Conservation (phyloP, 2,113 vertebrate genomes). For the Forbesichthys papilliferus region DNA sequence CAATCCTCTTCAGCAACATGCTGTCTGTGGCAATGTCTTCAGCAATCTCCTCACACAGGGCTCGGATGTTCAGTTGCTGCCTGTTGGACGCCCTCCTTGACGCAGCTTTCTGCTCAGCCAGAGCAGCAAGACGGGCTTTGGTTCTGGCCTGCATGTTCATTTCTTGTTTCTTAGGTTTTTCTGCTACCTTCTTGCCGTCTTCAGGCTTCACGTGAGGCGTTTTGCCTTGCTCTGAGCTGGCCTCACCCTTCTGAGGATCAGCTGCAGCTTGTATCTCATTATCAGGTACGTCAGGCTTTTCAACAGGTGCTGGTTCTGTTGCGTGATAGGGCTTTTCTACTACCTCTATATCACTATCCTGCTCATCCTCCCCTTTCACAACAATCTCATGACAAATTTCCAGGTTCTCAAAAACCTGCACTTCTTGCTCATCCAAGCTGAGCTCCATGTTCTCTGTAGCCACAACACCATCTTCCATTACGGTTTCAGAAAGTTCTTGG, state of each 20-base stretch:
- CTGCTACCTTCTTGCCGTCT: conserved; percentile 29
- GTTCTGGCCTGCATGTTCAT: conserved; percentile 82
- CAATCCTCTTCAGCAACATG: conserved; percentile 85
- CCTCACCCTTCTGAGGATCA: neutral
- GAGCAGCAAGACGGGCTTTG: conserved; percentile 77
- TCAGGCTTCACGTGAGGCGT: conserved; percentile 9
- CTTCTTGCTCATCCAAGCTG: conserved; percentile 30
- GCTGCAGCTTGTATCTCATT: conserved; percentile 27
- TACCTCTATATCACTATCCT: conserved; percentile 47
- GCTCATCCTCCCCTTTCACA: conserved; percentile 57
- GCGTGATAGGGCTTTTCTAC: conserved; percentile 45
- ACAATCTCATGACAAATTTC: conserved; percentile 71
- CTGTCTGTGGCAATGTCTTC: conserved; percentile 97
- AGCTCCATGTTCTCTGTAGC: conserved; percentile 26
- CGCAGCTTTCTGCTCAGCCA: conserved; percentile 77
- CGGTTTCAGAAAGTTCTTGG: neutral
- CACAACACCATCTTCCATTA: neutral
- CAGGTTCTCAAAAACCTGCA: conserved; percentile 68
- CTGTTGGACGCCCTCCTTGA: conserved; percentile 73
- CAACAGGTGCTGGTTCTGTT: neutral
- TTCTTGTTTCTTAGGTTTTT: conserved; percentile 75
- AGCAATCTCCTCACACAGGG: conserved; percentile 96
- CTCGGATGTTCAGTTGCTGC: conserved; percentile 90
- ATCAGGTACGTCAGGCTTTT: conserved; percentile 28
- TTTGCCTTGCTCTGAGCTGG: too few relatives aligned